Evolutionary conservation across 2,797 vertebrate genomes (phyloP).

Genomic region (Liasis olivaceus): DNA sequence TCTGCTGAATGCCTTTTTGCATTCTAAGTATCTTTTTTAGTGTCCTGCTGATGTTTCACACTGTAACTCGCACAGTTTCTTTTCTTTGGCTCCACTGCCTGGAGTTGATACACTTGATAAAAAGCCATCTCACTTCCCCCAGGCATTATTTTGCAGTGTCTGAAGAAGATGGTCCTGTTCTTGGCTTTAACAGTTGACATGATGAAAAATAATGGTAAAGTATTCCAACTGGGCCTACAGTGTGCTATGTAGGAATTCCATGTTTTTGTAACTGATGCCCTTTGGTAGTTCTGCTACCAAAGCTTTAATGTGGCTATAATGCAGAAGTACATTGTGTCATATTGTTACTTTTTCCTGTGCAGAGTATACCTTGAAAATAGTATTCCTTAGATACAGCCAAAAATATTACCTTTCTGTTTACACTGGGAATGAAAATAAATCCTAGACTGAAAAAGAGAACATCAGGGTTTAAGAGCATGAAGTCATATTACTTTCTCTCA

Average conservation of each 20-base stretch:
- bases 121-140: not conserved
- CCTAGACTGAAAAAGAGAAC: constrained; percentile 13
- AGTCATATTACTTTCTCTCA: not conserved
- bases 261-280: not conserved
- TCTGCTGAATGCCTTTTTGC: not conserved
- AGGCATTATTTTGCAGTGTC: not conserved
- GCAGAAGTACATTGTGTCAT: not conserved
- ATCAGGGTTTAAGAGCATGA: not conserved
- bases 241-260: not conserved
- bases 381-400: not conserved
- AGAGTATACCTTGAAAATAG: not conserved
- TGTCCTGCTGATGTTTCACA: not conserved
- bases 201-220: not conserved
- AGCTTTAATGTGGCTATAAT: not conserved
- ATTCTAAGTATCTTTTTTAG: not conserved
- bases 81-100: not conserved
- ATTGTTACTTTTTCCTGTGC: not conserved
- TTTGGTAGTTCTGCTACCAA: not conserved
- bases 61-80: not conserved
- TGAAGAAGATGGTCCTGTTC: not conserved
- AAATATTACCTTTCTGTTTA: not conserved
- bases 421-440: not conserved
- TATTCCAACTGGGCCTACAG: not conserved
- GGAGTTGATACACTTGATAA: not conserved
- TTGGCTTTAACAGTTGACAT: not conserved